Evolutionary conservation across 2,888 invertebrate genomes (phyloP).

Genomic region (Melipona beecheii): DNA sequence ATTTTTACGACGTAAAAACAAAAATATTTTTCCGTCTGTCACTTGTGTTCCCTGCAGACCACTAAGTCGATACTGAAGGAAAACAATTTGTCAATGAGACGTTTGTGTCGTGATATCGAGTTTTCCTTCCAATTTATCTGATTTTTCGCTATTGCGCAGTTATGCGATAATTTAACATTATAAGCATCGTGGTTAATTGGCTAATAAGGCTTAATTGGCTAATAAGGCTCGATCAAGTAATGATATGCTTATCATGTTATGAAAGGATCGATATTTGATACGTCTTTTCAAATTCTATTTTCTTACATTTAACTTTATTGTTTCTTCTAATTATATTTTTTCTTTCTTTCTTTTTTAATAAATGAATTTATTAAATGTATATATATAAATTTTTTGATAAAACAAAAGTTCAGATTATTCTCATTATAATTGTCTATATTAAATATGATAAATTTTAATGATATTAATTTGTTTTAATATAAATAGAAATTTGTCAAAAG

Average conservation of each 20-base stretch:
- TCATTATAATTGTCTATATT: no score
- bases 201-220: slow-evolving; percentile 45
- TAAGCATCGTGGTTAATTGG: slow-evolving; percentile 27
- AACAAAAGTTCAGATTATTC: no score
- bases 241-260: background rate
- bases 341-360: no score
- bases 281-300: background rate
- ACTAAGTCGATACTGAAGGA: slow-evolving; percentile 44
- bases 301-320: no score
- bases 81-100: slow-evolving; percentile 57
- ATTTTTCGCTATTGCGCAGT: slow-evolving; percentile 15
- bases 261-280: background rate
- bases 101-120: slow-evolving; percentile 51
- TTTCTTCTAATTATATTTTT: no score
- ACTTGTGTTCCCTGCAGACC: slow-evolving; percentile 25
- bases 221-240: slow-evolving; percentile 42
- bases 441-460: no score
- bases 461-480: no score
- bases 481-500: no score
- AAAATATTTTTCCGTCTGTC: slow-evolving; percentile 30
- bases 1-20: slow-evolving; percentile 19
- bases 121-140: slow-evolving; percentile 30
- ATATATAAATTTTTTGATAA: no score
- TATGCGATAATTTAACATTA: slow-evolving; percentile 59
- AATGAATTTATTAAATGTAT: no score